Conservation (phyloP, 2,888 invertebrate genomes). For the Drosophila siamana region DNA sequence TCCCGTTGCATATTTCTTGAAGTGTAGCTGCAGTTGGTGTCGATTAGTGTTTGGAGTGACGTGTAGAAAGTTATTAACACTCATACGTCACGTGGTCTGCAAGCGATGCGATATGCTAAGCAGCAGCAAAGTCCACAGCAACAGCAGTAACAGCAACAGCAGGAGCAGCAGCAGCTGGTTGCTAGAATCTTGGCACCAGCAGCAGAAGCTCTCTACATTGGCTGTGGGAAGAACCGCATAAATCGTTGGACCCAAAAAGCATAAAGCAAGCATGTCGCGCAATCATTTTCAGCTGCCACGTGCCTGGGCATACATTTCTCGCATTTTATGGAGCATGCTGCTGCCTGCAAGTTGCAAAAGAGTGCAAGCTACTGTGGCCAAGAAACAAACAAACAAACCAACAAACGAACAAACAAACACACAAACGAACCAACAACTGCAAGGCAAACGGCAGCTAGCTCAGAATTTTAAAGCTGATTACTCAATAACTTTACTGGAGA, state of each 20-base stretch:
- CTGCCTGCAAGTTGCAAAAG: slow-evolving; percentile 22
- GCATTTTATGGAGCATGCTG: slow-evolving; percentile 71
- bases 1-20: not conserved
- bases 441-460: slow-evolving; percentile 24
- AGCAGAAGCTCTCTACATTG: slow-evolving; percentile 16
- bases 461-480: slow-evolving; percentile 79
- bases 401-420: slow-evolving; percentile 45
- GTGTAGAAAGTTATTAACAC: slow-evolving; percentile 60
- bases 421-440: slow-evolving; percentile 52
- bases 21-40: slow-evolving; percentile 11
- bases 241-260: slow-evolving; percentile 75
- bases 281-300: slow-evolving; percentile 84
- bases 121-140: slow-evolving; percentile 20
- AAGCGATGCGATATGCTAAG: slow-evolving; percentile 49
- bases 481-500: slow-evolving; percentile 78
- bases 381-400: slow-evolving; percentile 48
- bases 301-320: slow-evolving; percentile 76
- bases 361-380: slow-evolving; percentile 50
- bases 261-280: slow-evolving; percentile 84
- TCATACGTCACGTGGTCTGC: slow-evolving; percentile 64
- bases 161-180: slow-evolving; percentile 24
- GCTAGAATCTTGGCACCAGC: slow-evolving; percentile 1
- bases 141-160: slow-evolving; percentile 14
- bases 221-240: slow-evolving; percentile 50
- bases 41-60: slow-evolving; percentile 56